A percentile compares a stretch with the other conserved stretches of the same genome.
Evolutionary conservation across 2,888 invertebrate species (phyloP).

Genomic region (Parasteatoda lunata): DNA sequence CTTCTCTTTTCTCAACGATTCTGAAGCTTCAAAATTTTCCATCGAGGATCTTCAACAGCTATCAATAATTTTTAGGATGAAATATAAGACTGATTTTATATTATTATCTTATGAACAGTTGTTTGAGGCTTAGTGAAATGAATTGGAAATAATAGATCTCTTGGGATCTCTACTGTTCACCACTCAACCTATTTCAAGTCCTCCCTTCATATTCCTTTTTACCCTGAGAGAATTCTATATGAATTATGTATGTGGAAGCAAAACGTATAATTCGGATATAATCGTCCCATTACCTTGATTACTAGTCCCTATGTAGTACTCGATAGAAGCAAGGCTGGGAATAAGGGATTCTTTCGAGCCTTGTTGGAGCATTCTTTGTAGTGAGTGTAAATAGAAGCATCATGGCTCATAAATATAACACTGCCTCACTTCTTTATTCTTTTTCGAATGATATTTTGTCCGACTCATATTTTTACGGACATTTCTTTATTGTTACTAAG

Average conservation of each 20-base stretch:
- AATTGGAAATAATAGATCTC: constrained; percentile 49
- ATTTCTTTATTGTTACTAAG: too few species aligned
- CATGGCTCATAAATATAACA: constrained; percentile 28
- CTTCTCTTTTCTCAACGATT: neutral
- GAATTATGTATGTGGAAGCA: constrained; percentile 55
- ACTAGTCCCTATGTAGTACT: constrained; percentile 57
- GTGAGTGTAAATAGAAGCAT: constrained; percentile 7
- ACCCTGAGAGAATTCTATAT: constrained; percentile 31
- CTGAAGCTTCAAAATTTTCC: constrained; percentile 17
- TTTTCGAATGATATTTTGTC: neutral
- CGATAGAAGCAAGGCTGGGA: constrained; percentile 25
- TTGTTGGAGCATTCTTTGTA: constrained; percentile 18
- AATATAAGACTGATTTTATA: constrained; percentile 48
- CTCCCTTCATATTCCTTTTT: constrained; percentile 30
- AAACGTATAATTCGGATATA: constrained; percentile 62
- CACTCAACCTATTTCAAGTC: constrained; percentile 13
- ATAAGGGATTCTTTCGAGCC: constrained; percentile 27
- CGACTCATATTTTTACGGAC: too few species aligned
- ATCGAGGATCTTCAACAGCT: constrained; percentile 6
- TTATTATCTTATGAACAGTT: constrained; percentile 45
- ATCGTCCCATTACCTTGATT: constrained; percentile 65
- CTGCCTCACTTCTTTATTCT: constrained; percentile 10
- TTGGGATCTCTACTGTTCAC: constrained; percentile 40
- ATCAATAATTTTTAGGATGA: constrained; percentile 42
- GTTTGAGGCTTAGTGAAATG: constrained; percentile 35